phyloP scores from a whole-genome alignment of 1,140 invertebrate genomes.

The Eufriesea mexicana region DNA sequence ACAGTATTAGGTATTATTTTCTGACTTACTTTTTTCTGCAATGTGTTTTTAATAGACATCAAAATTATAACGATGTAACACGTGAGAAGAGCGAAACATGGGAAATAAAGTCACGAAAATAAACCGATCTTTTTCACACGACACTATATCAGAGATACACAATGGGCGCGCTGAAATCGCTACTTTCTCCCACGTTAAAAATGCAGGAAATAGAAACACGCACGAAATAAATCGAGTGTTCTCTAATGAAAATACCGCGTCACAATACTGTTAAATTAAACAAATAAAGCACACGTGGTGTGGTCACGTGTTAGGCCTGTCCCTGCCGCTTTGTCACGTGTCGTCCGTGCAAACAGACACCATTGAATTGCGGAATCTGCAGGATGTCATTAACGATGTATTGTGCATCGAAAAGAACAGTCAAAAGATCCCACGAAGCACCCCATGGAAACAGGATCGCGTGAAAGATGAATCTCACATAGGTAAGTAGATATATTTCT shows the following conservation, averaged over 20 bases:
- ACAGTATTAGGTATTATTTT: no score
- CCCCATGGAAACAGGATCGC: conserved; percentile 1
- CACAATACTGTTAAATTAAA: conserved; percentile 78
- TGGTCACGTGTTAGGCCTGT: conserved; percentile 58
- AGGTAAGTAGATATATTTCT: not conserved
- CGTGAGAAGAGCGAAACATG: no score
- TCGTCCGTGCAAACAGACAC: conserved; percentile 65
- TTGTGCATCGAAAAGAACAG: conserved; percentile 53
- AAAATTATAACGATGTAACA: no score
- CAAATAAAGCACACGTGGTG: conserved; percentile 70
- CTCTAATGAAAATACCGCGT: conserved; percentile 42
- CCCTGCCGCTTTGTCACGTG: conserved; percentile 64
- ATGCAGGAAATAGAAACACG: conserved; percentile 53
- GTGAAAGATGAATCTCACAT: not conserved
- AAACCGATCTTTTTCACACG: not conserved
- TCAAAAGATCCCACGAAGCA: conserved; percentile 54
- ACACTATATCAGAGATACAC: not conserved
- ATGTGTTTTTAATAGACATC: no score
- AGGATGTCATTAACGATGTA: conserved; percentile 62
- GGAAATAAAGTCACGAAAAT: not conserved
- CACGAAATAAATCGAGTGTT: conserved; percentile 51
- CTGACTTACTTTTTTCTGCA: no score
- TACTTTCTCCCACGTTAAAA: conserved; percentile 59
- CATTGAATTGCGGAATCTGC: conserved; percentile 59
- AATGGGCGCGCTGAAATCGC: not conserved